Percentiles rank a stretch among this genome's conserved stretches.
phyloP scores from a whole-genome alignment of 2,113 vertebrate genomes.

The Rutilus rutilus region DNA sequence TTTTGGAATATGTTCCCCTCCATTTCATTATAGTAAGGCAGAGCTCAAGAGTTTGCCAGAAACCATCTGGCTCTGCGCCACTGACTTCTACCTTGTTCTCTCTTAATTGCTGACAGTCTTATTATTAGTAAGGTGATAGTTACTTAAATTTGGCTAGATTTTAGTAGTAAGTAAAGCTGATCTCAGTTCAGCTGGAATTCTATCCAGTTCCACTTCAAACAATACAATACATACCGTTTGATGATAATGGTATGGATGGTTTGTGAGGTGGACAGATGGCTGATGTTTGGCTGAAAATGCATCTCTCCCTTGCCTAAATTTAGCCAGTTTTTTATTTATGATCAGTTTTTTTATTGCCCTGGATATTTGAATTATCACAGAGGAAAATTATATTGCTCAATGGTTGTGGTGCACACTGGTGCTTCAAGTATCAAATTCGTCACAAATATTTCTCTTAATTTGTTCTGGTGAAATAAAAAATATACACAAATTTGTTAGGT shows the following conservation, averaged over 20 bases:
- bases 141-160: neutral
- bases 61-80: neutral
- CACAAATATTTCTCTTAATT: neutral
- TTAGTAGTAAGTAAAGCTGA: neutral
- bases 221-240: neutral
- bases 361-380: neutral
- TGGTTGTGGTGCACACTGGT: neutral
- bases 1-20: constrained; percentile 38
- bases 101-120: neutral
- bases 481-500: neutral
- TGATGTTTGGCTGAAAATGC: neutral
- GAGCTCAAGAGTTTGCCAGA: neutral
- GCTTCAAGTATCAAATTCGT: neutral
- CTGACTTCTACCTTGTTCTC: neutral
- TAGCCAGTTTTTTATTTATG: neutral
- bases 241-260: neutral
- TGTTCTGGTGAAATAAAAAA: too few relatives aligned
- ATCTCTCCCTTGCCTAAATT: neutral
- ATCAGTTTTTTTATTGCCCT: neutral
- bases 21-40: constrained; percentile 2
- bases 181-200: neutral
- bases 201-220: neutral
- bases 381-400: neutral
- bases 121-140: neutral
- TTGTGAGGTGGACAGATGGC: neutral